Evolutionary conservation across 2,113 vertebrate genomes (phyloP).

Genomic region (Mirounga angustirostris): DNA sequence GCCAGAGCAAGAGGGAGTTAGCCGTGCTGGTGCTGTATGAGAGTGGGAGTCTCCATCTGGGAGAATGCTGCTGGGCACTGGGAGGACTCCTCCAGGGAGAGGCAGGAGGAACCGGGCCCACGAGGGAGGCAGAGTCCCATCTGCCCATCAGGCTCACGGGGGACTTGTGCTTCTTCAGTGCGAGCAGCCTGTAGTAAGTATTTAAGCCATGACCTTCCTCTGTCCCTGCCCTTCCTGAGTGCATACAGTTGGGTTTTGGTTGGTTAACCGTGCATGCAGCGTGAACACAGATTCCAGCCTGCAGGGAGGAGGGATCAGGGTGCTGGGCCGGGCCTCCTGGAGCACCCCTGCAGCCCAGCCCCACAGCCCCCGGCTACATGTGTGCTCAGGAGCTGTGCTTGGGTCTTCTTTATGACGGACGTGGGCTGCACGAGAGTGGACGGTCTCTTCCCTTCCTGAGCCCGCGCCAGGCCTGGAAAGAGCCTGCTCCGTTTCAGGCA

Average conservation of each 20-base stretch:
- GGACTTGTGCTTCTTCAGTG: not conserved
- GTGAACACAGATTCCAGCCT: not conserved
- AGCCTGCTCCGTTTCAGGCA: not conserved
- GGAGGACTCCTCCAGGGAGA: not conserved
- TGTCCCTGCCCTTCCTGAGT: not conserved
- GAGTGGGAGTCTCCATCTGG: not conserved
- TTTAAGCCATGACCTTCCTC: not conserved
- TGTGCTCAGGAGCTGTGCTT: not conserved
- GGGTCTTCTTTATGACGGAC: not conserved
- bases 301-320: not conserved
- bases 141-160: not conserved
- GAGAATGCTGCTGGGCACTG: no score
- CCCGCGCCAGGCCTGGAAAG: not conserved
- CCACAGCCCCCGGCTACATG: not conserved
- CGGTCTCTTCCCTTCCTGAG: not conserved
- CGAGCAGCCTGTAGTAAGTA: rapidly evolving
- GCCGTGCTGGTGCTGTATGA: rapidly evolving
- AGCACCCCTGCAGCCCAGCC: not conserved
- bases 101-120: not conserved
- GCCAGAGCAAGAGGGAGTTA: not conserved
- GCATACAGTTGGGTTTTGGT: not conserved
- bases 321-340: not conserved
- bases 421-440: not conserved
- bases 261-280: not conserved
- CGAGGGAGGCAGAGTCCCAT: not conserved